Conservation (phyloP, 2,797 vertebrate species). For the Oryzias sinensis region DNA sequence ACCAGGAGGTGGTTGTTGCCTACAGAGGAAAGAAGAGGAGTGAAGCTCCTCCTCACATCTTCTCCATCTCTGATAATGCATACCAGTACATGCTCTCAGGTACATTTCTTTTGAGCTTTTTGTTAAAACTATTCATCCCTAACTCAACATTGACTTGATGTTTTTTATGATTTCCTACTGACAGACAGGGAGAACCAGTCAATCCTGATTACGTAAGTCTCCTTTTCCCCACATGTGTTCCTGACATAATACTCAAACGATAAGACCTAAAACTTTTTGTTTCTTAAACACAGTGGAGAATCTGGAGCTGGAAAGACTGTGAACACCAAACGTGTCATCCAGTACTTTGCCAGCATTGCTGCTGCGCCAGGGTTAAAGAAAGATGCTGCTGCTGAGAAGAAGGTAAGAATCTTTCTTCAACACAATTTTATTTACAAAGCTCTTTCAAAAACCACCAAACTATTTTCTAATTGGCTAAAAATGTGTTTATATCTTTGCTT, state of each 20-base stretch:
- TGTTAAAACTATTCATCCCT: not conserved
- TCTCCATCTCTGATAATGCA: conserved; percentile 82
- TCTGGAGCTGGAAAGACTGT: conserved; percentile 92
- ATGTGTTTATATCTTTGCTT: too few species aligned
- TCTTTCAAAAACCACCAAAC: too few species aligned
- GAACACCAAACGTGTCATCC: conserved; percentile 91
- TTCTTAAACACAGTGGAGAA: conserved; percentile 80
- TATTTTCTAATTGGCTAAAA: too few species aligned
- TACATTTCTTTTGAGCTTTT: conserved; percentile 14
- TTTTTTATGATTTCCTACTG: conserved; percentile 1
- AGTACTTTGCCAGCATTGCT: conserved; percentile 89
- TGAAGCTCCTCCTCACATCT: conserved; percentile 88
- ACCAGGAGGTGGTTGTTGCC: conserved; percentile 81
- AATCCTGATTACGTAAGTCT: conserved; percentile 88
- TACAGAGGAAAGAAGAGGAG: conserved; percentile 89
- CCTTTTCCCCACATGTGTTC: not conserved
- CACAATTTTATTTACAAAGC: not conserved
- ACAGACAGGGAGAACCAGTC: conserved; percentile 89
- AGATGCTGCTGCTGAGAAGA: conserved; percentile 74
- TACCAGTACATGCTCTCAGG: conserved; percentile 60
- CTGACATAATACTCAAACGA: not conserved
- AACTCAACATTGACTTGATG: too few species aligned
- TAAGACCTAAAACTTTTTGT: not conserved
- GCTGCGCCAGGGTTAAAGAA: conserved; percentile 82
- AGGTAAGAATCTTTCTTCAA: conserved; percentile 62